These are phyloP conservation scores for Eubasilissa regina DNA, from an alignment of 1,140 invertebrate genomes.

Conservation along the genomic window DNA sequence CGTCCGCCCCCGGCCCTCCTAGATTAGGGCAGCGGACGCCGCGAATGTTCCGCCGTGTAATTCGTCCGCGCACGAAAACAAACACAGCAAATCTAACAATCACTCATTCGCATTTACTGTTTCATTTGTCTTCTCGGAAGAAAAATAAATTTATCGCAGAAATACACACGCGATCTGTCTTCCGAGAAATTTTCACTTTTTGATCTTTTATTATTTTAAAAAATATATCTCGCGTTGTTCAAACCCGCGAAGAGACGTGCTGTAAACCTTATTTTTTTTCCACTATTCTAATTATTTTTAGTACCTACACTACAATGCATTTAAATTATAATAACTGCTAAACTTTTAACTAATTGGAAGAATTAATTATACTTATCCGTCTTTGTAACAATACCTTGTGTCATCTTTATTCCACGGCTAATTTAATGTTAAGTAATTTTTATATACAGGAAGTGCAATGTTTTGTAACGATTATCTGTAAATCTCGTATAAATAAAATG, in stretches of 20 bases:
- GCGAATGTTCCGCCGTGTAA: conserved; percentile 17
- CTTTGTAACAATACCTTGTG: too few species aligned
- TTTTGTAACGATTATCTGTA: too few species aligned
- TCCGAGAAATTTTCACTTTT: neutral
- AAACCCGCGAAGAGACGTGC: neutral
- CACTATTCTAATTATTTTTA: too few species aligned
- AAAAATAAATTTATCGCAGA: conserved; percentile 20
- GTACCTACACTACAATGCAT: too few species aligned
- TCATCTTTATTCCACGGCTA: neutral
- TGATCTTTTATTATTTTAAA: too few species aligned
- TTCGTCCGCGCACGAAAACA: conserved; percentile 27
- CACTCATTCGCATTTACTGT: conserved; percentile 36
- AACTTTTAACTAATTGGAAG: too few species aligned
- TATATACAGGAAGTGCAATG: too few species aligned
- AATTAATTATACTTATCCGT: too few species aligned
- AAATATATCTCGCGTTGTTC: neutral
- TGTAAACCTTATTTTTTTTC: too few species aligned
- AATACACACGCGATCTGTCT: conserved; percentile 23
- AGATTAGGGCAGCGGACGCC: conserved; percentile 12
- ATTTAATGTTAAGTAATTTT: neutral
- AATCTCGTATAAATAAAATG: too few species aligned
- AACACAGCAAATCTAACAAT: conserved; percentile 39
- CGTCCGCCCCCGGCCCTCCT: conserved; percentile 10
- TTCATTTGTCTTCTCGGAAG: conserved; percentile 21
- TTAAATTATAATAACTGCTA: too few species aligned